Base-by-base conservation (phyloP, 1,140 invertebrate genomes). In the Drosophila repletoides region DNA sequence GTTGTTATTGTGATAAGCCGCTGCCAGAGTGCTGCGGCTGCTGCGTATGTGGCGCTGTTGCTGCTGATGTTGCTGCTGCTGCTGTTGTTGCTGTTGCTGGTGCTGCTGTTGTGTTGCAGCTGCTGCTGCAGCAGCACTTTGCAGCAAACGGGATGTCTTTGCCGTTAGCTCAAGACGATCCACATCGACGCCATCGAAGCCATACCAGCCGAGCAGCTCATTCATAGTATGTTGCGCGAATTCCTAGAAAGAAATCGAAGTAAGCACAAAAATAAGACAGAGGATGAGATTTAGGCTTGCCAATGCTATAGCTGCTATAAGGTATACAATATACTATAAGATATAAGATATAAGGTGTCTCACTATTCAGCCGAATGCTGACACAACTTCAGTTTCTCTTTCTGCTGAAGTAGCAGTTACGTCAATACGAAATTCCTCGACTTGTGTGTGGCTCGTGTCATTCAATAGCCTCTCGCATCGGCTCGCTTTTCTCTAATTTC, bases 141-240 rank as follows among this genome's bases (percentile, higher is more conserved):
- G 84, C 26, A 89, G 53, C 28, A 89, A 43, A 6, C 81, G 76
- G 9, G 88, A 88, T 3, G 89, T 89, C 48, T 88, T 83, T 12
- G 88, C 69, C 64, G 88, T 55, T 9, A 70, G 90, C 77, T 71
- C 91, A 91, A 90, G 45, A 5, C 88, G 83, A 90, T 93, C 92
- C 59, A 81, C 77, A 88, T 93, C 76, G 12, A 94, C 92, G 74
- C 94, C 94, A 67, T 95, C 95, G 88, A 96, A 97, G 0, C 96
- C 96, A 90, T 97, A 97, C 94, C 95, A 96, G 29, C 96, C 96
- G 5, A 97, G 91, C 48, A 97, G 91, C 87, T 97, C 96, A 76
- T 97, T 97, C 95, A 97, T 97, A 4, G 96, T 95, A 26, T 95
- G 95, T 79, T 97, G 95, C 0, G 96, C 96, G 67, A 95, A 97